phyloP scores from a whole-genome alignment of 2,113 vertebrate species.

The Anser brachyrhynchus region DNA sequence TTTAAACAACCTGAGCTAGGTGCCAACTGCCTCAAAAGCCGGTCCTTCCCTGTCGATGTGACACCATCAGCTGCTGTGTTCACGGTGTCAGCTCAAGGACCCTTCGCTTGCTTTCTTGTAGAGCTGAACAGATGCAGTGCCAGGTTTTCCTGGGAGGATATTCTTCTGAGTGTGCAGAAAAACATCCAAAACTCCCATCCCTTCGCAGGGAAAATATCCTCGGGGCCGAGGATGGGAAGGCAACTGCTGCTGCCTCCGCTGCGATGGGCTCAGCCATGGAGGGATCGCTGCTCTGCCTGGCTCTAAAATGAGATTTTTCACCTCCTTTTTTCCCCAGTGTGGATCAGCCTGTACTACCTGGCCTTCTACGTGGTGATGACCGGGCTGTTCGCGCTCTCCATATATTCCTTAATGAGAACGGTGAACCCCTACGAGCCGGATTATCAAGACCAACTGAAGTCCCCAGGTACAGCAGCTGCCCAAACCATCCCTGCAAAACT shows the following conservation, averaged over 20 bases:
- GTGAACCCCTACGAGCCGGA: conserved; percentile 83
- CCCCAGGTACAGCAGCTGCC: conserved; percentile 80
- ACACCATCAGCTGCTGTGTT: not conserved
- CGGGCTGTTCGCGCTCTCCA: conserved; percentile 79
- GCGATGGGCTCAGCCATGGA: fast-evolving
- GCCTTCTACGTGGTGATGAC: conserved; percentile 90
- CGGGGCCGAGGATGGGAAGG: not conserved
- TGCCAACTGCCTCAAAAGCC: not conserved
- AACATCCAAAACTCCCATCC: not conserved
- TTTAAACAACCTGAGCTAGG: not conserved
- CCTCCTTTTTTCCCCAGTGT: conserved; percentile 75
- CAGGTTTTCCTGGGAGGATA: not conserved
- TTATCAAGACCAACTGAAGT: conserved; percentile 88
- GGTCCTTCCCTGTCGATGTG: not conserved
- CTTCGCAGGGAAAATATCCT: not conserved
- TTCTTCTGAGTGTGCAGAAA: not conserved
- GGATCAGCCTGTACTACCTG: conserved; percentile 90
- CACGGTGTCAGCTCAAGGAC: not conserved
- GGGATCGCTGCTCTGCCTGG: fast-evolving
- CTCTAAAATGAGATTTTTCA: not conserved
- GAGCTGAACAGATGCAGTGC: not conserved
- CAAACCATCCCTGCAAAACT: not conserved
- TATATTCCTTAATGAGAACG: conserved; percentile 86
- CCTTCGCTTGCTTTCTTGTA: not conserved
- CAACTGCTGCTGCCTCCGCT: fast-evolving